These are phyloP conservation scores for Ophion costatus DNA, from an alignment of 2,888 invertebrate species.

Conservation along the genomic window DNA sequence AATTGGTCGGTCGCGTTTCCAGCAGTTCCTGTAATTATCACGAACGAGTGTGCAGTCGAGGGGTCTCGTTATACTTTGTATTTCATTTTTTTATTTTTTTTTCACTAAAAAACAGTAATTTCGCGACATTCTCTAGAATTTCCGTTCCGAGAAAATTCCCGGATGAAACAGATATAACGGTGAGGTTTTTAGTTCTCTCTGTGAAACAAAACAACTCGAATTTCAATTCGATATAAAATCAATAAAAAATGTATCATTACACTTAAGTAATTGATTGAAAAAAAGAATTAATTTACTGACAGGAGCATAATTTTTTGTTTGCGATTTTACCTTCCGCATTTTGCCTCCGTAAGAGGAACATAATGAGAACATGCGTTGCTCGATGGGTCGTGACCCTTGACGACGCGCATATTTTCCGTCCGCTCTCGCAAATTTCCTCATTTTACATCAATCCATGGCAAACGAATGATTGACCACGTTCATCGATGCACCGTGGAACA, in stretches of 20 bases:
- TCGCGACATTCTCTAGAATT: slow-evolving; percentile 11
- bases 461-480: slow-evolving; percentile 47
- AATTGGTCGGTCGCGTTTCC: slow-evolving; percentile 47
- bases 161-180: background rate
- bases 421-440: slow-evolving; percentile 6
- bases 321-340: too few species aligned
- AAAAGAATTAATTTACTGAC: background rate
- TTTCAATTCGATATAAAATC: too few species aligned
- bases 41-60: slow-evolving; percentile 46
- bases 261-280: too few species aligned
- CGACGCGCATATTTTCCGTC: background rate
- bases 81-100: slow-evolving; percentile 9
- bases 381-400: slow-evolving; percentile 17
- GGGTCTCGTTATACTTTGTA: slow-evolving; percentile 36
- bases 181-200: background rate
- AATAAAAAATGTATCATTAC: too few species aligned
- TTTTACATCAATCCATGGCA: slow-evolving; percentile 2
- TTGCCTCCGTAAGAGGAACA: background rate
- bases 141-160: background rate
- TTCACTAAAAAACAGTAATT: slow-evolving; percentile 30
- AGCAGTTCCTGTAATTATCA: slow-evolving; percentile 28
- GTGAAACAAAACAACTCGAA: too few species aligned
- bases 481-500: slow-evolving; percentile 7
- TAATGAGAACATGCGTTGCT: slow-evolving; percentile 25
- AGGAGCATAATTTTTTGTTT: too few species aligned